Evolutionary conservation across 1,140 invertebrate genomes (phyloP), one percentile per base, ranked within the genome.

Genomic region (Ptiloglossa arizonensis): DNA sequence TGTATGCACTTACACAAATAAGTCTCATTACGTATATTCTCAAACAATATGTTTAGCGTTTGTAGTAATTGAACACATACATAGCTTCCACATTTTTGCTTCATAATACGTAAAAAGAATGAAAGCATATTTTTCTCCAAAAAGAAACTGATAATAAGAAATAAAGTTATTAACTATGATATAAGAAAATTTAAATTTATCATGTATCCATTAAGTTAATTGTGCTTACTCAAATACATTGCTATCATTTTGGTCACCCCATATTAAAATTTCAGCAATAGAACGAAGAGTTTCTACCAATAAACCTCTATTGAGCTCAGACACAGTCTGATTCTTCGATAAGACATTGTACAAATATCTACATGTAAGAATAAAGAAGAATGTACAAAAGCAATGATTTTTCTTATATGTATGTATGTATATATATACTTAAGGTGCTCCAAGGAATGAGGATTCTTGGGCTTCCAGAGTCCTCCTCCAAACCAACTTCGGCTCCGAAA

Each of bases 221-320:
- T 13, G 1, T 64, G 95, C 97, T 96, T 95, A 99, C 98, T 99
- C 99, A 94, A 99, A 99, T 41, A 99, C 98, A 79, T 98, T 97
- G 80, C 98, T 98, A 92, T 99, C 99, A 95, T 99, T 99, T 93
- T 99, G 99, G 93, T 99, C 99, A 35, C 99, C 99, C 99, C 99
- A 99, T 90, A 99, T 99, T 13, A 99, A 93, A 90, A 99, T 99
- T 94, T 99, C 99, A 27, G 99, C 98, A 87, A 99, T 99, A 50
- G 97, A 98, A 82, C 98, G 94, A 63, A 99, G 92, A 0, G 98
- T 99, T 93, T 99, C 99, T 17, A 99, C 98, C n/a, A 99, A 92
- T 19, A 99, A 94, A 35, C 97, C 96, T 85, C 97, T 95, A 90
- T 99, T 99, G 84, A 96, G 96, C 87, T 99, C 99, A 19, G 97